Conservation (phyloP, 2,888 invertebrate genomes). For the Diogma glabrata region DNA sequence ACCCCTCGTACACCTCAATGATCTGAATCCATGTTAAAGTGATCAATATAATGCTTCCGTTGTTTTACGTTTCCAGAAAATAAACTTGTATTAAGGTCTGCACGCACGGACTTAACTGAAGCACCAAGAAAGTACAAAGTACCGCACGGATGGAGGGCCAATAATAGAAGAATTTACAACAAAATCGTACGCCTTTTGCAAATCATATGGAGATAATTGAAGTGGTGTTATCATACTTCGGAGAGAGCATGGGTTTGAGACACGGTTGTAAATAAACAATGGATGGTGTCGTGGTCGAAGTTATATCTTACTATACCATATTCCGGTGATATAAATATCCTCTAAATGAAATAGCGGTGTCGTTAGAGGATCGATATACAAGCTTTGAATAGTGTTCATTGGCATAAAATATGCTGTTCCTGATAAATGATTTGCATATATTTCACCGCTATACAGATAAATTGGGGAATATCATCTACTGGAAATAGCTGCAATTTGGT, state of each 20-base stretch:
- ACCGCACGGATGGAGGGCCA: slow-evolving; percentile 32
- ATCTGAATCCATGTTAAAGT: too few species aligned
- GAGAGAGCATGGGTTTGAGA: slow-evolving; percentile 39
- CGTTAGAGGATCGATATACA: slow-evolving; percentile 53
- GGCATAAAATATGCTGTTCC: slow-evolving; percentile 73
- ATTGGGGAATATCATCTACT: slow-evolving; percentile 78
- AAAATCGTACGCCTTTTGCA: slow-evolving; percentile 35
- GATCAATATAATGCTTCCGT: too few species aligned
- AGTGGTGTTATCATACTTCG: slow-evolving; percentile 44
- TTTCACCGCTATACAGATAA: slow-evolving; percentile 59
- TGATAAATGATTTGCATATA: slow-evolving; percentile 70
- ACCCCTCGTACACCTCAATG: too few species aligned
- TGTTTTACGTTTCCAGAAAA: too few species aligned
- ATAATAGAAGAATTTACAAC: slow-evolving; percentile 29
- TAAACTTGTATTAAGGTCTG: too few species aligned
- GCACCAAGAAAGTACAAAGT: too few species aligned
- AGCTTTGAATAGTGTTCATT: slow-evolving; percentile 46
- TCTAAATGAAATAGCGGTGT: slow-evolving; percentile 65
- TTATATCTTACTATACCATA: slow-evolving; percentile 49
- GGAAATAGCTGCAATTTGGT: slow-evolving; percentile 57
- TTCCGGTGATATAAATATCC: slow-evolving; percentile 65
- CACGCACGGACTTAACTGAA: too few species aligned
- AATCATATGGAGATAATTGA: slow-evolving; percentile 39
- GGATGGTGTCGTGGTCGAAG: slow-evolving; percentile 51
- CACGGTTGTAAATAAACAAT: slow-evolving; percentile 42